phyloP scores from a whole-genome alignment of 1,140 invertebrate species.

The Sesamia nonagrioides region DNA sequence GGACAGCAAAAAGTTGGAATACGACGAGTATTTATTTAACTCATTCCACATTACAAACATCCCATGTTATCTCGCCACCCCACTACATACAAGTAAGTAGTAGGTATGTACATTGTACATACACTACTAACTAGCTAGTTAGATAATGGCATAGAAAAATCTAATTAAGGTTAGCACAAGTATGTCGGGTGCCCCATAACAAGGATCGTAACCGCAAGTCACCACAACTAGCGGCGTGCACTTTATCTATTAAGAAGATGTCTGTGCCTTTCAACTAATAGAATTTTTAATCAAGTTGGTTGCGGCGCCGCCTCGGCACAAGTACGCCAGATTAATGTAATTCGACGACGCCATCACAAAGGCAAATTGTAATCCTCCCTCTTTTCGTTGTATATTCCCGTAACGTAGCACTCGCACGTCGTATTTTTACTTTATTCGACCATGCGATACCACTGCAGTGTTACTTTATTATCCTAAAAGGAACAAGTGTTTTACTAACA shows the following conservation, averaged over 20 bases:
- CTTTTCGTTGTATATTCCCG: slow-evolving; percentile 82
- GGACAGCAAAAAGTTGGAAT: slow-evolving; percentile 1
- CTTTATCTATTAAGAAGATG: slow-evolving; percentile 83
- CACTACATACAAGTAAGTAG: not conserved
- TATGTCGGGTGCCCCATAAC: slow-evolving; percentile 42
- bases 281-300: slow-evolving; percentile 86
- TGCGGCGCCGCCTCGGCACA: slow-evolving; percentile 76
- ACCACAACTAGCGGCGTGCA: slow-evolving; percentile 66
- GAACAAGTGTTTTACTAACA: slow-evolving; percentile 65
- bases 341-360: slow-evolving; percentile 85
- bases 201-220: slow-evolving; percentile 52
- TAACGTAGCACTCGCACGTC: slow-evolving; percentile 74
- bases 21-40: not conserved
- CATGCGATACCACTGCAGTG: slow-evolving; percentile 44
- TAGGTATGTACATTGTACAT: too few relatives aligned
- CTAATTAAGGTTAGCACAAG: slow-evolving; percentile 47
- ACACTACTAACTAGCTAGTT: not conserved
- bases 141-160: slow-evolving; percentile 30
- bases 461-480: slow-evolving; percentile 58
- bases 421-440: slow-evolving; percentile 69
- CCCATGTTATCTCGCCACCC: not conserved
- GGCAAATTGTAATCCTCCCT: slow-evolving; percentile 85
- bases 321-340: slow-evolving; percentile 85
- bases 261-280: slow-evolving; percentile 85
- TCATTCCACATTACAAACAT: not conserved